phyloP scores from a whole-genome alignment of 2,113 vertebrate genomes.

The Erythrolamprus reginae region DNA sequence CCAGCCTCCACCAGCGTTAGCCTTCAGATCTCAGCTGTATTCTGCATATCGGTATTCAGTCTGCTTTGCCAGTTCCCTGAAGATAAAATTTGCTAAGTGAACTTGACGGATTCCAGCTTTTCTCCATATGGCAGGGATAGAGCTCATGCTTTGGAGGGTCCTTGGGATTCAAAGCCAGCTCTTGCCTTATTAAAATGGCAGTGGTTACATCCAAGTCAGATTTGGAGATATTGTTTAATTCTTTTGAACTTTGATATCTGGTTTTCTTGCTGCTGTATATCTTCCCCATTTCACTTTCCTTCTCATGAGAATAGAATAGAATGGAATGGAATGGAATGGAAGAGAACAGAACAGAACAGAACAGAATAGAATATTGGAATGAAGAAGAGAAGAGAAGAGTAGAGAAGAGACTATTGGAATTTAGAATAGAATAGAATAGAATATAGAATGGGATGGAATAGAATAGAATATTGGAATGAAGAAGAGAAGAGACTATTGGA shows the following conservation, averaged over 20 bases:
- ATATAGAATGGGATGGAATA: too few relatives aligned
- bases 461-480: too few relatives aligned
- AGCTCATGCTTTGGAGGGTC: constrained; percentile 60
- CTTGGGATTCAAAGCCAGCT: constrained; percentile 66
- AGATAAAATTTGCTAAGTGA: constrained; percentile 81
- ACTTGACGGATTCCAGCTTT: constrained; percentile 82
- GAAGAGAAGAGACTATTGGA: too few relatives aligned
- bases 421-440: too few relatives aligned
- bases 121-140: constrained; percentile 78
- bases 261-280: constrained; percentile 5
- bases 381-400: too few relatives aligned
- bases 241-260: constrained; percentile 47
- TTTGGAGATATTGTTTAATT: constrained; percentile 59
- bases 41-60: constrained; percentile 69
- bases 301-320: too few relatives aligned
- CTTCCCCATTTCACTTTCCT: background rate
- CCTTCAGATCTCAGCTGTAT: constrained; percentile 69
- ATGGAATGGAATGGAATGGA: too few relatives aligned
- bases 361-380: too few relatives aligned
- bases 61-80: constrained; percentile 74
- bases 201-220: constrained; percentile 69
- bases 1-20: constrained; percentile 59
- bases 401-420: too few relatives aligned
- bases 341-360: too few relatives aligned
- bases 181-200: constrained; percentile 79